phyloP scores from a whole-genome alignment of 23 tunicate species.

The Corella eumyota region DNA sequence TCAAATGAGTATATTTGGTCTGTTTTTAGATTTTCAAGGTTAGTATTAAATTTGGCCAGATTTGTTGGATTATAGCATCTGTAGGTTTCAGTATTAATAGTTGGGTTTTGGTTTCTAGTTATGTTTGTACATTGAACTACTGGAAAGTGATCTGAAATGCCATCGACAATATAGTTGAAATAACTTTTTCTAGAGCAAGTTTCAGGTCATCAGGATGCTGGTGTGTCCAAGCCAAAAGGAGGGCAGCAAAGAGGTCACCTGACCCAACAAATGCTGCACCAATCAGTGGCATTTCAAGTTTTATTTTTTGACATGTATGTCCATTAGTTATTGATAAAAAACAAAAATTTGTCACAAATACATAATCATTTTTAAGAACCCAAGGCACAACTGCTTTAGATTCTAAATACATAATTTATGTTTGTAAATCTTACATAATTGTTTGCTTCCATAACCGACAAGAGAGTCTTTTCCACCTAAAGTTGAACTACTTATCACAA shows the following conservation, averaged over 20 bases:
- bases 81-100: too few relatives aligned
- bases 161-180: slow-evolving; percentile 96
- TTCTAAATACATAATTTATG: neutral
- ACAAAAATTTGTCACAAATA: neutral
- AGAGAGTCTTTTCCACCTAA: slow-evolving; percentile 27
- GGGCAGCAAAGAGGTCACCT: slow-evolving; percentile 89
- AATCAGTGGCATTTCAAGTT: slow-evolving; percentile 58
- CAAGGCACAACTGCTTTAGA: neutral
- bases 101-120: too few relatives aligned
- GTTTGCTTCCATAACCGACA: slow-evolving; percentile 55
- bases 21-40: too few relatives aligned
- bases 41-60: too few relatives aligned
- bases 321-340: slow-evolving; percentile 8
- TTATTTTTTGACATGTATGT: slow-evolving; percentile 15
- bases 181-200: slow-evolving; percentile 69
- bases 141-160: too few relatives aligned
- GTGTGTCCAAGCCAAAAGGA: slow-evolving; percentile 82
- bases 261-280: slow-evolving; percentile 84
- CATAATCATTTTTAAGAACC: neutral
- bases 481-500: slow-evolving; percentile 70
- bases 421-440: neutral
- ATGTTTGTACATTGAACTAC: too few relatives aligned
- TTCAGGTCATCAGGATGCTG: slow-evolving; percentile 67
- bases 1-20: too few relatives aligned
- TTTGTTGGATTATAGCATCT: too few relatives aligned